Evolutionary conservation across 2,888 invertebrate genomes (phyloP), one percentile per base, ranked within the genome.

Genomic region (Apotomis betuletana): DNA sequence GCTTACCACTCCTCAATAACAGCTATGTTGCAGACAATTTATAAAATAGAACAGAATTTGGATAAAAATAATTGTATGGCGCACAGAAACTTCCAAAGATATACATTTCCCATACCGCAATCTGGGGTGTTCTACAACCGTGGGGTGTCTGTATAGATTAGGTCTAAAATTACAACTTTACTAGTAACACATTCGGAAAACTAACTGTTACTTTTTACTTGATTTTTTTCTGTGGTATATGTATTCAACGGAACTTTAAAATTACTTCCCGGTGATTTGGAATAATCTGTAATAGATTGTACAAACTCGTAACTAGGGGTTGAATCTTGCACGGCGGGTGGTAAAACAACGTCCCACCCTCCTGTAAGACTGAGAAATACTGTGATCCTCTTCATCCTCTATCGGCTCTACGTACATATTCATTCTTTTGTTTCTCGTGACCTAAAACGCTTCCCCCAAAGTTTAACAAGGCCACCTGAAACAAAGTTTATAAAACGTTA

Each of bases 391-490:
- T 59, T 65, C 69, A 67, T 70, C 68, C n/a, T 70, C 52, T 59
- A 74, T 74, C 69, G 70, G 77, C 55, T 61, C 60, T 73, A 61
- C 65, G 69, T 73, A 73, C 73, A 64, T 73, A 60, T 70, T 69
- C 63, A 58, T 69, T 73, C 67, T 83, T 82, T 82, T 80, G 81
- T 86, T 85, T 77, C 81, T 82, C 80, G 81, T 85, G 87, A 86
- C 86, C 83, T 83, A 84, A 85, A 88, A 86, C 82, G 81, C 80
- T 87, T 81, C 79, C 81, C 81, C 75, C 82, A 84, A 89, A 86
- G 79, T 87, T 86, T 83, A 84, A 83, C 85, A 84, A 87, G 87
- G 85, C 82, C 84, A 80, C 72, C 75, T 63, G 73, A 82, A 83
- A 78, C 77, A 80, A 86, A 85, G 80, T 88, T 90, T 82, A 81